Conservation (phyloP, 2,113 vertebrate species). For the Caracal caracal region DNA sequence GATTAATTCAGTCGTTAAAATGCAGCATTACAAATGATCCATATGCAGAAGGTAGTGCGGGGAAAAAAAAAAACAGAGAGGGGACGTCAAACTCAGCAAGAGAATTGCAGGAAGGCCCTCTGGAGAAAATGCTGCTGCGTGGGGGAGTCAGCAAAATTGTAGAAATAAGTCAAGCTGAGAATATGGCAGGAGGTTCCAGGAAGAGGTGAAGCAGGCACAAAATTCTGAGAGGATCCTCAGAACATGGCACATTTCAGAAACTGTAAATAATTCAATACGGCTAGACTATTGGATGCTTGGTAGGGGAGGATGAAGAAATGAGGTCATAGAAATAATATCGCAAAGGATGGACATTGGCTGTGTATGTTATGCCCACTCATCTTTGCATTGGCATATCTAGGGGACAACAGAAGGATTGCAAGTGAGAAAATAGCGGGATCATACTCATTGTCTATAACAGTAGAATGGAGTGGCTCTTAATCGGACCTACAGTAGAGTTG, state of each 20-base stretch:
- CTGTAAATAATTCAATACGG: rapidly evolving
- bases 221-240: background rate
- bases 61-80: background rate
- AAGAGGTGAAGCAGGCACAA: background rate
- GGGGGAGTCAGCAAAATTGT: background rate
- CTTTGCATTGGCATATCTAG: background rate
- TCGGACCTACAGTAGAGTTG: background rate
- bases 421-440: background rate
- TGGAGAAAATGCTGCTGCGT: background rate
- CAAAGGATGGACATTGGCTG: background rate
- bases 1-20: background rate
- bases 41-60: background rate
- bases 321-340: background rate
- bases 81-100: too few species aligned
- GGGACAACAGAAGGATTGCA: background rate
- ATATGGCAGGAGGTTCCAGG: background rate
- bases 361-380: too few species aligned
- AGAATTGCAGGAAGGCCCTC: background rate
- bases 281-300: background rate
- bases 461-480: background rate
- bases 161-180: background rate
- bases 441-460: background rate
- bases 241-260: background rate
- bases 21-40: background rate
- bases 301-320: background rate